Evolutionary conservation across 2,888 invertebrate species (phyloP), one percentile per base, ranked within the genome.

Genomic region (Cosmopolites sordidus): DNA sequence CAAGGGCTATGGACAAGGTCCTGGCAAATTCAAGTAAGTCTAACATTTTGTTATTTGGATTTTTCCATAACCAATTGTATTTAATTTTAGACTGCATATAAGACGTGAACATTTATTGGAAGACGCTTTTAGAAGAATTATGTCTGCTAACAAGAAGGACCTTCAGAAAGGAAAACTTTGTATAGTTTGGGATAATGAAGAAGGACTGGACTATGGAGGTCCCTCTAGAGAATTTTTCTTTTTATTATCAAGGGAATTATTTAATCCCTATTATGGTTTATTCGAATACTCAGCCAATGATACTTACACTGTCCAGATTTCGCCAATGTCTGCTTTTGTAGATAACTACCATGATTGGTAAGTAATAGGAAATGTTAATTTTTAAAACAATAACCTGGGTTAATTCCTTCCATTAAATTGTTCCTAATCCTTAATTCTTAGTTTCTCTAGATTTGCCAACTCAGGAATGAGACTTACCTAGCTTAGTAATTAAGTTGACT

Each of bases 211-310:
- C 77, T 98, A 98, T 74, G 97, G 98, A 40, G 98, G 98, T 1
- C 97, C 97, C 1, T 95, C 95, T 9, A 80, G 96, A 18, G 98
- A 98, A 76, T 96, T 98, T 77, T 98, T 98, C 83, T 97, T 96
- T 75, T 83, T 98, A 18, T 79, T 98, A n/a, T 97, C 96, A 0
- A 80, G 97, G 48, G 95, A 98, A 72, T 81, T 98, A 8, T 98
- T 98, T 77, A 97, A 98, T 79, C 98, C 98, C 0, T 97, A 97
- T 75, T 97, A 98, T 67, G 97, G 97, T 0, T 82, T 97, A 54
- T 98, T 98, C 75, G 97, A 98, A 76, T 98, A 98, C 73, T 95
- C 96, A 0, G 96, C 96, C 42, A 95, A 95, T 70, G 96, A 98
- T 69, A 95, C 95, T 0, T 97, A 97, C 72, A 97, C 96, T 4